These are phyloP conservation scores for Euplexia lucipara DNA, from an alignment of 2,888 invertebrate species.

Conservation along the genomic window DNA sequence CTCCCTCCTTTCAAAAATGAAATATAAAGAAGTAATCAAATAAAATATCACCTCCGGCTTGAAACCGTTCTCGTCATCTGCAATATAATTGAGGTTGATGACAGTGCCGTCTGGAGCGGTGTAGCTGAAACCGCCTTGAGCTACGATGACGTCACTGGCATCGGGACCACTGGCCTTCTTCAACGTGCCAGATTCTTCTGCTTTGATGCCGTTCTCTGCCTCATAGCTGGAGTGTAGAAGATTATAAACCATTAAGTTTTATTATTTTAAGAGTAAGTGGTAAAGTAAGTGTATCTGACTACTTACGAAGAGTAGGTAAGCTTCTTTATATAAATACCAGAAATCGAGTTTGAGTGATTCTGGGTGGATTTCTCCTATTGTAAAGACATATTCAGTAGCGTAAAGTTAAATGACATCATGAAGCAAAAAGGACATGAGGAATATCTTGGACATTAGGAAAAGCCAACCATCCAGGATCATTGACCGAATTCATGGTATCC, in stretches of 20 bases:
- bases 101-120: constrained; percentile 94
- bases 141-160: constrained; percentile 92
- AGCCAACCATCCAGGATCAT: too few species aligned
- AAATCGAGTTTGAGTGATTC: too few species aligned
- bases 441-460: too few species aligned
- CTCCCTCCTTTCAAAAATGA: too few species aligned
- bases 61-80: constrained; percentile 94
- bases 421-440: too few species aligned
- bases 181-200: constrained; percentile 94
- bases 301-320: too few species aligned
- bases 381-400: too few species aligned
- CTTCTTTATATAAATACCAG: too few species aligned
- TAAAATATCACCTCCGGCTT: constrained; percentile 81
- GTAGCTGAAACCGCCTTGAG: constrained; percentile 93
- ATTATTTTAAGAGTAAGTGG: background rate
- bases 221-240: constrained; percentile 91
- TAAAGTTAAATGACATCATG: too few species aligned
- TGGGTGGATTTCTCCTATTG: too few species aligned
- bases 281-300: background rate
- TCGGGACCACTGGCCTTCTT: constrained; percentile 94
- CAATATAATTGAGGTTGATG: constrained; percentile 93
- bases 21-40: background rate
- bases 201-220: constrained; percentile 95
- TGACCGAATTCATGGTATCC: too few species aligned
- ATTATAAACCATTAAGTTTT: background rate